Base-by-base conservation (phyloP, 2,113 vertebrate species). In the Garra rufa region DNA sequence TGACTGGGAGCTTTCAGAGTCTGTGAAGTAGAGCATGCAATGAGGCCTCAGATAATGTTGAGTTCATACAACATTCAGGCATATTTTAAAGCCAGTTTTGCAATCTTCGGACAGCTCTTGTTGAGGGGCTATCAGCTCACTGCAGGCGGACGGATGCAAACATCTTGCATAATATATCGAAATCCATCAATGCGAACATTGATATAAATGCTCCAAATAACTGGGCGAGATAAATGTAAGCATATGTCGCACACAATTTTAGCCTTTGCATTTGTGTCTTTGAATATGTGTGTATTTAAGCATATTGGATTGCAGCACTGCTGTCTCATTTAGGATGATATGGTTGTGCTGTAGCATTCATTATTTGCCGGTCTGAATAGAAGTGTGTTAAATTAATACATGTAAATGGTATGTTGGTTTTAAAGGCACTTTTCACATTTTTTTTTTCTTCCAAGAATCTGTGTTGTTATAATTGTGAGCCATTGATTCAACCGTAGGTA, bases 1-100 rank as follows among this genome's bases (percentile, higher is more conserved):
- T 83, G 82, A 76, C 71, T 52, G 59, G 41, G 57, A 74, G 76
- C 83, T 85, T 80, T 80, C 44, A 81, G 78, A 81, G 59, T 82
- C 77, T 69, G 84, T 81, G 78, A 85, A 74, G 69, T 76, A 65
- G 84, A 85, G 84, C 84, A 52, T 81, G 67, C 57, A 82, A 75
- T 67, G 52, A 74, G 84, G 52, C 78, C 69, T 81, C 83, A 79
- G 83, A 74, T 61, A 75, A 79, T 65, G 77, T 59, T 65, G 21
- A 24, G 44, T 63, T 63, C 44, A 34, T 65, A 74, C 24, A 34
- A 48, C 34, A 74, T 46, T 80, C 21, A 75, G 34, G 55, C 57
- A 73, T 52, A 77, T 48, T 69, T 78, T 70, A 28, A 77, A 70
- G 46, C 48, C 48, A 70, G 83, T 30, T 76, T 38, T 77, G 46